Evolutionary conservation across 2,797 vertebrate genomes (phyloP).

Genomic region (Tiaroga cobitis): DNA sequence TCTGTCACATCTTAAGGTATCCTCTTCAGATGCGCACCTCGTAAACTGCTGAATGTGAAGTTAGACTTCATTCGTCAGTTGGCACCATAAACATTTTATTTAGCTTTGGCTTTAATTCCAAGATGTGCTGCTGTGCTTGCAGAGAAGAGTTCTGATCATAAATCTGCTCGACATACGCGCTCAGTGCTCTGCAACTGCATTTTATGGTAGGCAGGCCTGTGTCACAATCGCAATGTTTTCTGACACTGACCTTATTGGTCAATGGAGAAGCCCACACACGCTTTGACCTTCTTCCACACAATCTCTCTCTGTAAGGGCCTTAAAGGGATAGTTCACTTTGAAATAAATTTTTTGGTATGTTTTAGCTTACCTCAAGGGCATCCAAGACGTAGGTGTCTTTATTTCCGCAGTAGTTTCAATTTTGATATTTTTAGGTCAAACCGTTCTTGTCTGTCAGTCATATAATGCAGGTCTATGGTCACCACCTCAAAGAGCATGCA

Average conservation of each 20-base stretch:
- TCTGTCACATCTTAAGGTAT: constrained; percentile 50
- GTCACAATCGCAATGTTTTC: constrained; percentile 50
- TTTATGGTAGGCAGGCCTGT: constrained; percentile 56
- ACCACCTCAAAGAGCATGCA: too few relatives aligned
- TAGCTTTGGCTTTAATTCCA: constrained; percentile 50
- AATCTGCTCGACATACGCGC: constrained; percentile 58
- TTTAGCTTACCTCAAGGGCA: too few relatives aligned
- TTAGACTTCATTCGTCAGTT: constrained; percentile 70
- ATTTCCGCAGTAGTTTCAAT: too few relatives aligned
- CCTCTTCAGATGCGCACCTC: constrained; percentile 58
- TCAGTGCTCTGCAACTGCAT: constrained; percentile 43
- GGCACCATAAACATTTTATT: constrained; percentile 70
- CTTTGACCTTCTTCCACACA: constrained; percentile 52
- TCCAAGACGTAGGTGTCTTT: too few relatives aligned
- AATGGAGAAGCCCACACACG: constrained; percentile 55
- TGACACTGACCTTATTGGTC: constrained; percentile 66
- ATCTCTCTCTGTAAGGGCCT: constrained; percentile 44
- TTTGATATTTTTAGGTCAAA: too few relatives aligned
- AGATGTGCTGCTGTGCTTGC: constrained; percentile 53
- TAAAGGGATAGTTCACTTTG: too few relatives aligned
- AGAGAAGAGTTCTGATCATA: constrained; percentile 60
- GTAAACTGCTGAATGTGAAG: constrained; percentile 73
- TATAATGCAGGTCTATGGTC: too few relatives aligned
- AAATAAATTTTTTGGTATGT: too few relatives aligned
- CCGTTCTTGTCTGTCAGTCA: too few relatives aligned